Percentiles rank a stretch among this genome's conserved stretches.
Conservation (phyloP, 2,113 vertebrate genomes). For the Sturnus vulgaris region DNA sequence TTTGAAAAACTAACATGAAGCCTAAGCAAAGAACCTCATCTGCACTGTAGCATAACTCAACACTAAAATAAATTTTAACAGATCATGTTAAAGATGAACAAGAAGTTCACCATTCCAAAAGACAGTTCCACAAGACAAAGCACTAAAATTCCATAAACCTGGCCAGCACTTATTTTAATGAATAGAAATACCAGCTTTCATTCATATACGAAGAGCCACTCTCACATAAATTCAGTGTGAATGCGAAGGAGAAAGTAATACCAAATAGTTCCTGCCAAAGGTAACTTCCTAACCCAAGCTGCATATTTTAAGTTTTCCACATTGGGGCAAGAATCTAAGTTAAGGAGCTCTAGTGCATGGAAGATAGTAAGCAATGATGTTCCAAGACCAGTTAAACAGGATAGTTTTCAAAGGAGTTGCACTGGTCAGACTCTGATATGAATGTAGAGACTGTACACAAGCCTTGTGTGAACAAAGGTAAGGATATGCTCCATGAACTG, state of each 20-base stretch:
- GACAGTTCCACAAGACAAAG: neutral
- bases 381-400: neutral
- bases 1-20: neutral
- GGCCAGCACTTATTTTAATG: neutral
- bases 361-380: neutral
- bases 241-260: neutral
- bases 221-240: neutral
- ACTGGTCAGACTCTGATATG: neutral
- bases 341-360: neutral
- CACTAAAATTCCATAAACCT: neutral
- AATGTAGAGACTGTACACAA: neutral
- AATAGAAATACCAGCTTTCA: neutral
- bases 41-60: neutral
- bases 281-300: neutral
- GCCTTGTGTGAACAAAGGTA: neutral
- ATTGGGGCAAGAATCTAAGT: neutral
- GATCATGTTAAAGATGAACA: neutral
- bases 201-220: neutral
- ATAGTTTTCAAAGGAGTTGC: neutral
- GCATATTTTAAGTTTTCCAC: neutral
- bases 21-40: neutral
- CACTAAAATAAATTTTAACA: neutral
- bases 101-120: neutral
- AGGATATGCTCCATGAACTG: neutral
- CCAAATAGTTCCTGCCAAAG: neutral